Evolutionary conservation across 2,797 vertebrate genomes (phyloP).

Genomic region (Tenualosa thibaudeaui): DNA sequence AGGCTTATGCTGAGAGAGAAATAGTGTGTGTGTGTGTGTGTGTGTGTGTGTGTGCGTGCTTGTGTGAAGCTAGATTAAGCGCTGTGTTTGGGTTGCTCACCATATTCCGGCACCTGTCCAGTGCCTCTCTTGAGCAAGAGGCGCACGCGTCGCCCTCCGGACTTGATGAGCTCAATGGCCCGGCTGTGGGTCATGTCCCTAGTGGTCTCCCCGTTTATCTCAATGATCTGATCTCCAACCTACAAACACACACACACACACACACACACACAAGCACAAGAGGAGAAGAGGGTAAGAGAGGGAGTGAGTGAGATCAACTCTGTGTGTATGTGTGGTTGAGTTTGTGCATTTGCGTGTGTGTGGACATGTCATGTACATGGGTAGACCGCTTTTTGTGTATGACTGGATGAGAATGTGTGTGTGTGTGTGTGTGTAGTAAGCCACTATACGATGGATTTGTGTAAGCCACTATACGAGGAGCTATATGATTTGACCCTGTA

Average conservation of each 20-base stretch:
- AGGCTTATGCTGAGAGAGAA: background rate
- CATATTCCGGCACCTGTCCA: slow-evolving; percentile 97
- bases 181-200: slow-evolving; percentile 95
- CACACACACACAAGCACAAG: background rate
- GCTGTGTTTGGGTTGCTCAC: slow-evolving; percentile 74
- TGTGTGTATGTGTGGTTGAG: background rate
- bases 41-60: background rate
- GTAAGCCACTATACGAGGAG: too few species aligned
- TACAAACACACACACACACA: slow-evolving; percentile 60
- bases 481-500: slow-evolving; percentile 1
- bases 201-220: slow-evolving; percentile 98
- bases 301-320: background rate
- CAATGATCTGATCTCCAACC: slow-evolving; percentile 99
- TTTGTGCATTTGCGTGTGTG: background rate
- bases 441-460: too few species aligned
- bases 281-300: background rate
- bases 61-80: background rate
- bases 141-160: slow-evolving; percentile 89
- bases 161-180: slow-evolving; percentile 98
- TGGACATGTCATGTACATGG: background rate
- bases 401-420: background rate
- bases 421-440: background rate
- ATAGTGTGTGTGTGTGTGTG: background rate
- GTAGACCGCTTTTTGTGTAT: background rate
- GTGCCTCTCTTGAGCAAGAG: slow-evolving; percentile 94